Percentiles rank a stretch among this genome's conserved stretches.
These are phyloP conservation scores for Cottoperca gobio DNA, from an alignment of 2,797 vertebrate species.

Conservation along the genomic window DNA sequence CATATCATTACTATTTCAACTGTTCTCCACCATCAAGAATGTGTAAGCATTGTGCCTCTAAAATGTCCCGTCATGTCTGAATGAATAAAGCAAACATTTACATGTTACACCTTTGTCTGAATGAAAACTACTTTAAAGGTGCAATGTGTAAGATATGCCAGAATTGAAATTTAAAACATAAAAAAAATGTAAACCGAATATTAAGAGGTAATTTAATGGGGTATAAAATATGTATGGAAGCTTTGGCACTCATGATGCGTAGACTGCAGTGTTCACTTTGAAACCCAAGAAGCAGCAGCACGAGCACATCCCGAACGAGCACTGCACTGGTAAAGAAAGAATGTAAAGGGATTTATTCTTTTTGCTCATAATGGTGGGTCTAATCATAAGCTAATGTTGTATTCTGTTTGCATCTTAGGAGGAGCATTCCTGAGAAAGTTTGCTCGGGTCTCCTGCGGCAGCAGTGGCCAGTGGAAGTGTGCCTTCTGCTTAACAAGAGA, in stretches of 20 bases:
- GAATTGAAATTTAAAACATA: too few species aligned
- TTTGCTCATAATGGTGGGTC: neutral
- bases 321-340: too few species aligned
- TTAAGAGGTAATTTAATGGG: too few species aligned
- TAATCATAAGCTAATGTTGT: neutral
- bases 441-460: constrained; percentile 76
- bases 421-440: constrained; percentile 87
- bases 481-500: constrained; percentile 91
- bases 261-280: too few species aligned
- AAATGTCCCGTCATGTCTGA: neutral
- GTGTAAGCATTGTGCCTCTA: neutral
- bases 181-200: too few species aligned
- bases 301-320: too few species aligned
- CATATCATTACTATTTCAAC: neutral
- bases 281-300: too few species aligned
- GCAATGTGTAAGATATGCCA: too few species aligned
- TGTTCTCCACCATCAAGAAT: neutral
- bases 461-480: constrained; percentile 84
- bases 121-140: neutral
- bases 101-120: neutral
- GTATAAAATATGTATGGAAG: too few species aligned
- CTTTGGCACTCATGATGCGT: too few species aligned
- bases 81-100: neutral
- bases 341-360: neutral
- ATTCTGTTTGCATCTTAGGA: constrained; percentile 81